A percentile compares a stretch with the other conserved stretches of the same genome.
These are phyloP conservation scores for Dryas iulia DNA, from an alignment of 1,140 invertebrate genomes.

Conservation along the genomic window DNA sequence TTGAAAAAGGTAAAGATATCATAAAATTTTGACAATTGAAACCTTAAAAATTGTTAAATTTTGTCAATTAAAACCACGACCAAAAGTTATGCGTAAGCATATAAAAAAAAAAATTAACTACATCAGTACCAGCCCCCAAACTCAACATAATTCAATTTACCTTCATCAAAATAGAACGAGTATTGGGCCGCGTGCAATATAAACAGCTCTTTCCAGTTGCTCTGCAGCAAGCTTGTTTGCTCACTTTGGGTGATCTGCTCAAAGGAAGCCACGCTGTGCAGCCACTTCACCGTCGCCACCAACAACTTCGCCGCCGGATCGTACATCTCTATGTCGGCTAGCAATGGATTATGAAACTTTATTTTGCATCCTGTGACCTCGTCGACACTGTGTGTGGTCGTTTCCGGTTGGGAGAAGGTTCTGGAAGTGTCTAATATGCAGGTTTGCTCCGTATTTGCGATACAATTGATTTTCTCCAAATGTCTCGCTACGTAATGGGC, in stretches of 20 bases:
- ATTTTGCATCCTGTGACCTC: constrained; percentile 17
- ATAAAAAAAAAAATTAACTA: no score
- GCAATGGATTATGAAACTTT: constrained; percentile 3
- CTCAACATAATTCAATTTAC: constrained; percentile 66
- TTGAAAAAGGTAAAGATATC: no score
- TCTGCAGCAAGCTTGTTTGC: constrained; percentile 87
- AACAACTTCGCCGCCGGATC: constrained; percentile 90
- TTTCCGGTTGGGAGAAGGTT: constrained; percentile 1
- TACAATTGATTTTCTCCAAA: not conserved
- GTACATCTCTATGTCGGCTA: constrained; percentile 70
- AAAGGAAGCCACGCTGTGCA: constrained; percentile 88
- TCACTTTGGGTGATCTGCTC: constrained; percentile 86
- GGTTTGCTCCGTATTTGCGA: not conserved
- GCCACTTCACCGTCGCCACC: constrained; percentile 88
- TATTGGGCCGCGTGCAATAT: constrained; percentile 90
- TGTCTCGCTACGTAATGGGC: not conserved
- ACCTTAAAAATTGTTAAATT: no score
- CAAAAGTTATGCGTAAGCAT: no score
- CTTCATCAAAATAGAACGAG: constrained; percentile 87
- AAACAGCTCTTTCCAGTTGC: constrained; percentile 93
- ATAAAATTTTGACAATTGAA: no score
- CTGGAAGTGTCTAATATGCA: not conserved
- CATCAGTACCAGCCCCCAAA: no score
- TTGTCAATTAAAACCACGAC: no score
- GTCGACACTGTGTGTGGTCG: constrained; percentile 13